These are phyloP conservation scores for Chaenogobius annularis DNA, from an alignment of 2,113 vertebrate species.

Conservation along the genomic window DNA sequence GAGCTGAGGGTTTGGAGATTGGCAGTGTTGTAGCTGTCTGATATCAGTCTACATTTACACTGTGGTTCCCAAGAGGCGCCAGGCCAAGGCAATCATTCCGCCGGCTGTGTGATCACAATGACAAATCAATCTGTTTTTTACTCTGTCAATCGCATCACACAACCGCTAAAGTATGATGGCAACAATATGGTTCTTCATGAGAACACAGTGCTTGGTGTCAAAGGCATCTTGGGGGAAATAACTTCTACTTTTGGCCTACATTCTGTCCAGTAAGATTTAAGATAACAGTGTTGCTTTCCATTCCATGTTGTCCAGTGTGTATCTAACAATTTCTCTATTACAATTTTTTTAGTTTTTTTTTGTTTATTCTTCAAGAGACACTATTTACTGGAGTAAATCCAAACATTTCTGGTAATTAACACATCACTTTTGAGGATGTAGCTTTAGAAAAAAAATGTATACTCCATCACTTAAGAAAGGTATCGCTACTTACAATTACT, in stretches of 20 bases:
- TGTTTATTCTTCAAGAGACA: neutral
- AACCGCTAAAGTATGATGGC: conserved; percentile 35
- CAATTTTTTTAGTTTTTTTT: no score
- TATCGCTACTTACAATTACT: no score
- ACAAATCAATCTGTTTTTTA: conserved; percentile 61
- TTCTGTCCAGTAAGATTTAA: conserved; percentile 36
- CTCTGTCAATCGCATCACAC: conserved; percentile 48
- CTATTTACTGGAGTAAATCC: no score
- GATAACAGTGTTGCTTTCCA: conserved; percentile 43
- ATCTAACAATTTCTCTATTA: neutral
- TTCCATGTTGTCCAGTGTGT: neutral
- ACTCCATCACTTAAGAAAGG: no score
- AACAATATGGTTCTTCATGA: conserved; percentile 58
- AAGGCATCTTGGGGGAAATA: conserved; percentile 40
- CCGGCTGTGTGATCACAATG: conserved; percentile 56
- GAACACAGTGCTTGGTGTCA: conserved; percentile 47
- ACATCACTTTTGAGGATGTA: no score
- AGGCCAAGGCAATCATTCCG: conserved; percentile 53
- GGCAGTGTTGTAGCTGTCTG: conserved; percentile 59
- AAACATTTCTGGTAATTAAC: no score
- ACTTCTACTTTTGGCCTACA: conserved; percentile 52
- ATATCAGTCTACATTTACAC: conserved; percentile 61
- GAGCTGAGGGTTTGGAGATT: conserved; percentile 59
- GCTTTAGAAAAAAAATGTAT: no score
- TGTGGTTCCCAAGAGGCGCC: conserved; percentile 52